Evolutionary conservation across 2,113 vertebrate species (phyloP), one percentile per base, ranked within the genome.

Genomic region (Alexandromys fortis): DNA sequence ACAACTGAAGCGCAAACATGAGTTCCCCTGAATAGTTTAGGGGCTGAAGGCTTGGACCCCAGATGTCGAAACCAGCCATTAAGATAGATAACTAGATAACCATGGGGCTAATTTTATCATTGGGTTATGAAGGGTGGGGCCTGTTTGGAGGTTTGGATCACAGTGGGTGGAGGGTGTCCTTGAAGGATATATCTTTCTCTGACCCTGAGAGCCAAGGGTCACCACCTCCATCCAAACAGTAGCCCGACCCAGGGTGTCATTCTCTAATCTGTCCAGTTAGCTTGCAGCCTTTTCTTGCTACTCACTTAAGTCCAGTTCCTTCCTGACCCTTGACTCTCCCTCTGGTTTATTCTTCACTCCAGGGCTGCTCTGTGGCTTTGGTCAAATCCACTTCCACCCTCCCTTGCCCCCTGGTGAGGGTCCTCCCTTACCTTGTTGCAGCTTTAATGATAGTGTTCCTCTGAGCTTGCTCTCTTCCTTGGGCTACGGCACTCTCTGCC

Each of bases 401-500:
- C 3, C 38, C 16, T 1, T 7, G 47, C 68, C 26, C 38, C 22
- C 2, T 0, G 2, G 13, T 2, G 4, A 30, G 35, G 38, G 7
- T 49, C 30, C 79, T 58, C 5, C 5, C 1, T 70, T 24, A 7
- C 8, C 49, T 5, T 30, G 9, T 45, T 30, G 47, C 35, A 42
- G 33, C 65, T 38, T 7, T 38, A 7, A 24, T 5, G 58, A n/a
- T 2, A 17, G 28, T 33, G 17, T 9, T 45, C 82, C 45, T 30
- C 82, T 47, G 42, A 45, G 82, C 16, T 12, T 65, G 26, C 38
- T 21, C 8, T 65, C 38, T 8, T 9, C 42, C 63, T 38, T 16
- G 7, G n/a, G 30, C 33, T 33, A 5, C 11, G 19, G 45, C 7
- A 7, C 30, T 28, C 65, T 35, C 42, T 13, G 63, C 19, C 79